A percentile compares a stretch with the other conserved stretches of the same genome.
Conservation (phyloP, 2,888 invertebrate species). For the Apoda limacodes region DNA sequence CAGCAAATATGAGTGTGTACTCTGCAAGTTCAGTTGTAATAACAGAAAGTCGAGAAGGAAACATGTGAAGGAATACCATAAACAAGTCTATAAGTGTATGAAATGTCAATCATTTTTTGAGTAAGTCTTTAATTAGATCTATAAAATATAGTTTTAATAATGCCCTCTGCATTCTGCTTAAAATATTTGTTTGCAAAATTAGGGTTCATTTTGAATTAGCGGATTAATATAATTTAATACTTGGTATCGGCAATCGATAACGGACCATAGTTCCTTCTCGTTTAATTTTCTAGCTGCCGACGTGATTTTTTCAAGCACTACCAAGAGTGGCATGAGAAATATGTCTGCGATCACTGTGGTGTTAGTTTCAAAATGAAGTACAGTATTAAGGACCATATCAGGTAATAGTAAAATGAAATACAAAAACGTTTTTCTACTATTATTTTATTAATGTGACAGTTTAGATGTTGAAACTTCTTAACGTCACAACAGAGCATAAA, state of each 20-base stretch:
- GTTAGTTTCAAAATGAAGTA: slow-evolving; percentile 37
- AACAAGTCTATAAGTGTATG: slow-evolving; percentile 25
- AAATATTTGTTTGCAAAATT: background rate
- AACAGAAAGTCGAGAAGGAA: slow-evolving; percentile 7
- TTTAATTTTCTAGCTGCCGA: slow-evolving; percentile 21
- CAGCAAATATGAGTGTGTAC: slow-evolving; percentile 20
- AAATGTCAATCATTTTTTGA: slow-evolving; percentile 27
- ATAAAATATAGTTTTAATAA: background rate
- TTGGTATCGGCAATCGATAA: no score
- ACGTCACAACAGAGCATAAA: no score
- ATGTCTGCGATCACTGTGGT: slow-evolving; percentile 33
- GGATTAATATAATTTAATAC: no score
- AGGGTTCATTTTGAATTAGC: background rate
- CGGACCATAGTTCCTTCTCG: background rate
- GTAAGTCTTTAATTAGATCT: slow-evolving; percentile 21
- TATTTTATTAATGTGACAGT: no score
- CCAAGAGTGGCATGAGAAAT: slow-evolving; percentile 33
- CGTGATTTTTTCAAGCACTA: slow-evolving; percentile 30
- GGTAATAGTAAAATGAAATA: slow-evolving; percentile 19
- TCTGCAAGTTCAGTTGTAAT: slow-evolving; percentile 21
- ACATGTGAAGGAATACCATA: slow-evolving; percentile 21
- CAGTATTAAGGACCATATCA: slow-evolving; percentile 34
- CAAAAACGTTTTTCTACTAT: no score
- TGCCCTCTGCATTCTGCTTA: background rate
- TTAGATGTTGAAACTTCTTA: no score